Conservation (phyloP, 2,113 vertebrate genomes). For the Corythoichthys intestinalis region DNA sequence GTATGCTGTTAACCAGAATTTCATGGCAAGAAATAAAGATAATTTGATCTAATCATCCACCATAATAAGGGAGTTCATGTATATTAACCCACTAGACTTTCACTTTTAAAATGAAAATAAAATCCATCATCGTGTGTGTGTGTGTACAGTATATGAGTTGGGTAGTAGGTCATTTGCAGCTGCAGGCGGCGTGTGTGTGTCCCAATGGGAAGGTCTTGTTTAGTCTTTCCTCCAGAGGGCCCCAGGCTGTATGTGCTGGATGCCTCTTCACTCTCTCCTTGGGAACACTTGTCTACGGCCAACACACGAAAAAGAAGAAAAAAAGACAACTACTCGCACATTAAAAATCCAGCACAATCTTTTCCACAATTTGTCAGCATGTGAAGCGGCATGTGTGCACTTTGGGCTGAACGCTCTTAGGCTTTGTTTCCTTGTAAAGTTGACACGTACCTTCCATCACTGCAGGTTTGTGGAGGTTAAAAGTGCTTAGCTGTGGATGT, state of each 20-base stretch:
- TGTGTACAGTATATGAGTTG: constrained; percentile 52
- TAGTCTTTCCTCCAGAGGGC: constrained; percentile 83
- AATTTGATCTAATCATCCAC: constrained; percentile 41
- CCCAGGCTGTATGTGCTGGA: constrained; percentile 80
- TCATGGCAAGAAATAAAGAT: constrained; percentile 12
- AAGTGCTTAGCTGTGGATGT: constrained; percentile 40
- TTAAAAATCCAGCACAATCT: constrained; percentile 28
- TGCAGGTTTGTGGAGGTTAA: constrained; percentile 52
- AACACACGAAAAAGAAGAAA: constrained; percentile 21
- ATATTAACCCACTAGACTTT: constrained; percentile 40
- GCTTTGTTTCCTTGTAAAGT: constrained; percentile 36
- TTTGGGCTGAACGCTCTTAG: background rate
- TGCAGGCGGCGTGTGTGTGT: constrained; percentile 65
- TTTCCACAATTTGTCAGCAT: constrained; percentile 29
- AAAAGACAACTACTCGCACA: constrained; percentile 4
- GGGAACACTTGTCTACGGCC: constrained; percentile 71
- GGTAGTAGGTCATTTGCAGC: constrained; percentile 82
- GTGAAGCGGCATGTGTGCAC: constrained; percentile 19
- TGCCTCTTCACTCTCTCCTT: constrained; percentile 77
- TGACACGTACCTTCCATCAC: constrained; percentile 36
- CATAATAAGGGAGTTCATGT: constrained; percentile 29
- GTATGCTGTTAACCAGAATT: constrained; percentile 17
- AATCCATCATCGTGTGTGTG: constrained; percentile 22
- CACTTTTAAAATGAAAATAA: constrained; percentile 50
- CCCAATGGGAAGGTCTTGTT: constrained; percentile 84